phyloP scores from a whole-genome alignment of 2,888 invertebrate genomes.

The Megalurothrips usitatus region DNA sequence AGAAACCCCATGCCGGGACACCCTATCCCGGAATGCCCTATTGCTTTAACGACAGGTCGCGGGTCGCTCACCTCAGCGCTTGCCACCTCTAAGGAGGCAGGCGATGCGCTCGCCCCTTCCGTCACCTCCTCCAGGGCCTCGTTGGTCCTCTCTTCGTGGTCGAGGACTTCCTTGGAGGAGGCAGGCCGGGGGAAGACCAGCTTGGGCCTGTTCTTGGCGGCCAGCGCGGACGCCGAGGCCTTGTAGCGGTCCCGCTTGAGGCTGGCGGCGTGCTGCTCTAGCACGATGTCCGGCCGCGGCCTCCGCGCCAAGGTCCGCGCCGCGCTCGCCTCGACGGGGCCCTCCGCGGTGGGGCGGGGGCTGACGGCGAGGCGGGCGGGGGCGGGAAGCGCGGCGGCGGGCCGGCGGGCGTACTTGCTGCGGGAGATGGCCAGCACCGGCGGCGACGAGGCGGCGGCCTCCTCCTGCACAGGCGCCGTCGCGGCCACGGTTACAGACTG shows the following conservation, averaged over 20 bases:
- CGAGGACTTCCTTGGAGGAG: neutral
- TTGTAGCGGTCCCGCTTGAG: conserved; percentile 16
- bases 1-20: no score
- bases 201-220: neutral
- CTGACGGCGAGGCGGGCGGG: neutral
- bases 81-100: no score
- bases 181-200: neutral
- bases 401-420: conserved; percentile 3
- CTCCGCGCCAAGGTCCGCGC: neutral
- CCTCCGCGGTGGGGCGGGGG: neutral
- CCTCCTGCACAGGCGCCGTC: neutral
- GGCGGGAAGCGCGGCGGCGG: neutral
- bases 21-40: no score
- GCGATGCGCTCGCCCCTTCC: neutral
- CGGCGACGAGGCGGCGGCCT: neutral
- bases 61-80: neutral
- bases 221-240: neutral
- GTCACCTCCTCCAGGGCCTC: neutral
- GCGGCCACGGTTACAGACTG: neutral
- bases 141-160: conserved; percentile 12
- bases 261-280: neutral
- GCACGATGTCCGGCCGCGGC: neutral
- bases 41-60: no score
- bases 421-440: neutral
- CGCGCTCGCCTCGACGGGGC: neutral